A percentile compares a stretch with the other conserved stretches of the same genome.
phyloP scores from a whole-genome alignment of 2,888 invertebrate genomes.

The Pantelozetes paolii region DNA sequence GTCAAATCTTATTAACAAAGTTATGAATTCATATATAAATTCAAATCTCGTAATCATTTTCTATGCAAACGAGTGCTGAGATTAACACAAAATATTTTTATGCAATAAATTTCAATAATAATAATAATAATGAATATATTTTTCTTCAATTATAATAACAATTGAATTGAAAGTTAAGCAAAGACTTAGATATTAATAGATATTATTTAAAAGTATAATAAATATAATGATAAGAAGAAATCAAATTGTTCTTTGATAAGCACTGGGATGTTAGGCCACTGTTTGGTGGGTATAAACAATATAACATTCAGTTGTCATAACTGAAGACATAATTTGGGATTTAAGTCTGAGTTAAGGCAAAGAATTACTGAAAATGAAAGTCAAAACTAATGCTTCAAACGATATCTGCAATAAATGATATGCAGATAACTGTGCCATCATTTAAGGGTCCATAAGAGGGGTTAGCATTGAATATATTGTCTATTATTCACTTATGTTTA shows the following conservation, averaged over 20 bases:
- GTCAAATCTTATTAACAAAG: background rate
- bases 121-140: background rate
- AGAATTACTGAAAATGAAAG: background rate
- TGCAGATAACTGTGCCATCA: background rate
- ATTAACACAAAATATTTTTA: background rate
- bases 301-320: background rate
- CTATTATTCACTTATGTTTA: background rate
- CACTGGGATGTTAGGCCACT: too few species aligned
- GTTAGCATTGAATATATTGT: background rate
- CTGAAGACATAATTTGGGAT: background rate
- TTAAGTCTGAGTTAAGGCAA: background rate
- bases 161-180: too few species aligned
- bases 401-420: background rate
- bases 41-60: background rate
- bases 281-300: background rate
- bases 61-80: background rate
- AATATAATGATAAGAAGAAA: background rate
- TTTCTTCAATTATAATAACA: background rate
- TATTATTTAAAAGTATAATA: background rate
- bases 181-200: constrained; percentile 4
- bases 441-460: background rate
- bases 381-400: background rate
- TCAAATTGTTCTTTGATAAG: too few species aligned
- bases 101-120: background rate
- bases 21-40: background rate